These are phyloP conservation scores for Meteorus cinctellus DNA, from an alignment of 2,888 invertebrate genomes.

Conservation along the genomic window DNA sequence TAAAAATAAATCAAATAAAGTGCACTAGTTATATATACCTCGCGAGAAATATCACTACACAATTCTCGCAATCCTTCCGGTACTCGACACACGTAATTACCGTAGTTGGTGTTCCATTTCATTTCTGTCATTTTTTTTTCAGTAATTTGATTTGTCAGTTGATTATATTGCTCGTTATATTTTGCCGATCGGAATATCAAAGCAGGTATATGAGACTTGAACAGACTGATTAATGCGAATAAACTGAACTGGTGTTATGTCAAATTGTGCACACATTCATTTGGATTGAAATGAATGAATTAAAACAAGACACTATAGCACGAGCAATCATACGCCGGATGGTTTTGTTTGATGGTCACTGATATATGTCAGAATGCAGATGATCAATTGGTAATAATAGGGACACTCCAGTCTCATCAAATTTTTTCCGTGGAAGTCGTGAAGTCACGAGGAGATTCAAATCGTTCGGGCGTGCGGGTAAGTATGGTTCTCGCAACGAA, in stretches of 20 bases:
- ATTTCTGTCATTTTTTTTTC: background rate
- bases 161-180: background rate
- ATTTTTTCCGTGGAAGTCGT: background rate
- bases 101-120: background rate
- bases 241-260: too few relatives aligned
- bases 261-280: too few relatives aligned
- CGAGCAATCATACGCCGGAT: background rate
- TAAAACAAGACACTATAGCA: background rate
- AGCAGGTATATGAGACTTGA: background rate
- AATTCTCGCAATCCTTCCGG: slow-evolving; percentile 83
- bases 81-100: slow-evolving; percentile 74
- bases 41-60: slow-evolving; percentile 83
- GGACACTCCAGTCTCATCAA: background rate
- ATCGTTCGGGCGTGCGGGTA: slow-evolving; percentile 25
- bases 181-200: background rate
- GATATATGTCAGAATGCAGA: background rate
- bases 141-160: background rate
- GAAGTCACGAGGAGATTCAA: background rate
- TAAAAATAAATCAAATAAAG: slow-evolving; percentile 29
- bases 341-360: background rate
- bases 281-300: too few relatives aligned
- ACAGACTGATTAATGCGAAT: too few relatives aligned
- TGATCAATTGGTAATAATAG: background rate
- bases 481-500: slow-evolving; percentile 32
- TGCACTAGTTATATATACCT: slow-evolving; percentile 72